Evolutionary conservation across 2,888 invertebrate genomes (phyloP), one percentile per base, ranked within the genome.

Genomic region (Melipona bicolor): DNA sequence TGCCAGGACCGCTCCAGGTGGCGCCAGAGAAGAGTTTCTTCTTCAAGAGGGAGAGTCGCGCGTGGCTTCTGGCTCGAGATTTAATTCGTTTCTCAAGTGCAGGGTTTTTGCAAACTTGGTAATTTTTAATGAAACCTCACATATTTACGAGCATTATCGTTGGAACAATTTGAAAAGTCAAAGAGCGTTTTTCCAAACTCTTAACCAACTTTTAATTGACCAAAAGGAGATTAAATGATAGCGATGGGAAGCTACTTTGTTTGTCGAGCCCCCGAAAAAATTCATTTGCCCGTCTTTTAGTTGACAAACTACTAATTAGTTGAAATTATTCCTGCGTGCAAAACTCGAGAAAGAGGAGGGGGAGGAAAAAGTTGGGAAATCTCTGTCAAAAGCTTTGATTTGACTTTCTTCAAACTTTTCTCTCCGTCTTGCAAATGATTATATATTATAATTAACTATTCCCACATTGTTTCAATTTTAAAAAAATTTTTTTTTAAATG

Each of bases 181-280:
- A 32, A 4, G 27, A 62, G 62, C 17, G 4, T 27, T 9, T 27
- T 62, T 32, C 9, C 32, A 19, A 19, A 68, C 19, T 4, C 11
- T 24, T 49, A 11, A 27, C n/a, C 5, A 69, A 69, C 27, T 52
- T 69, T 69, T 69, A 69, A 69, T 54, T 32, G n/a, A 17, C 13
- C 11, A 13, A 27, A 62, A 11, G 27, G 19, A 27, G 17, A 32
- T 19, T 6, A 27, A 67, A 49, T 11, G 1, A 36, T 13, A 13
- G 21, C 11, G 19, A 13, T 65, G 19, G 36, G 4, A 1, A 67
- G 43, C 15, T 43, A 9, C 15, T 36, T 32, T 68, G n/a, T 49
- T 50, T 27, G 50, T 9, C 6, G 24, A 19, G 24, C 11, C 24
- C 4, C 4, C 24, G 21, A 24, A 24, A 69, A 52, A 32, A 52